Base-by-base conservation (phyloP, 2,888 invertebrate species). In the Alviniconcha strummeri region DNA sequence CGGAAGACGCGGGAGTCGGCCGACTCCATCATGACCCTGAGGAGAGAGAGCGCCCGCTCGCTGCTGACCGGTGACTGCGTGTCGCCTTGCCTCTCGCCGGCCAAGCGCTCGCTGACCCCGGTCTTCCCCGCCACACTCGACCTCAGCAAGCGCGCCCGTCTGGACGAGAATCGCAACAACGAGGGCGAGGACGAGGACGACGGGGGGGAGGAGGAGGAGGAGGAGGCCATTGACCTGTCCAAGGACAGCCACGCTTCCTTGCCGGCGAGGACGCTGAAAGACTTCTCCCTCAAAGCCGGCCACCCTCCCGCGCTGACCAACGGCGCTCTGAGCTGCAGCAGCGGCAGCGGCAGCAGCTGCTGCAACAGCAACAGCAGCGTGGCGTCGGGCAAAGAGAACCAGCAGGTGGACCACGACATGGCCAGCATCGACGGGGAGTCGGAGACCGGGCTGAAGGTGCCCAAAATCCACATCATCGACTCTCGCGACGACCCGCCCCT, bases 141-240 rank as follows among this genome's bases (percentile, higher is more conserved):
- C 54, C 86, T 88, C 64, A 82, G 80, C 75, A 90, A 89, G 83
- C 86, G 85, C 78, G 74, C 89, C 6, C 87, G 88, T 82, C 71
- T 86, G 13, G 86, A 86, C 80, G 82, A 80, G 83, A 85, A 19
- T 84, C 87, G 75, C 85, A 84, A 80, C 76, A 82, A 86, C 64
- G 86, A 83, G 80, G 84, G 87, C 36, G 91, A 89, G 4, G 36
- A 36, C 36, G 36, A 36, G 36, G 36, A 36, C 1, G 36, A 36
- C 36, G 36, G 85, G 80, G 72, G 88, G 83, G 64, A 86, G 15
- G 86, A 86, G 79, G 82, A 81, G 57, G 86, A 83, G 80, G 85
- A 88, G 19, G 91, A 89, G 5, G 92, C 89, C 36, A 92, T 92
- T 74, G 91, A 91, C 84, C 86, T 92, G 71, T 91, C 91, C 17